A percentile compares a stretch with the other conserved stretches of the same genome.
phyloP scores from a whole-genome alignment of 2,888 invertebrate species.

The Willowsia nigromaculata region DNA sequence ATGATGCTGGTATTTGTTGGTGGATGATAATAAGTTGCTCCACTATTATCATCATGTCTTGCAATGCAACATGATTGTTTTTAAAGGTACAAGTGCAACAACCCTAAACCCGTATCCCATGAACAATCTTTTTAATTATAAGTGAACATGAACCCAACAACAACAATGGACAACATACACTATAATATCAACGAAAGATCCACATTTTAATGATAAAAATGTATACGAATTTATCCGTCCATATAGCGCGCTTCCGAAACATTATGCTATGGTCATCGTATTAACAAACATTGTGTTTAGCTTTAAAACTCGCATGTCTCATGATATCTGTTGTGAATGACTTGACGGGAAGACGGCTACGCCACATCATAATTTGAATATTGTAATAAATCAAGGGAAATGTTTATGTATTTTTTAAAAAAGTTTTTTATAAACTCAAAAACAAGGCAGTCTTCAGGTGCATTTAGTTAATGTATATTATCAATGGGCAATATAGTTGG shows the following conservation, averaged over 20 bases:
- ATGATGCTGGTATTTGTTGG: conserved; percentile 49
- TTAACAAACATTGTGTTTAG: too few relatives aligned
- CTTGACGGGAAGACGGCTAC: too few relatives aligned
- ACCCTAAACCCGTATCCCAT: neutral
- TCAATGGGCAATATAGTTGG: neutral
- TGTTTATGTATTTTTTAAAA: neutral
- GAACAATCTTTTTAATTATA: conserved; percentile 10
- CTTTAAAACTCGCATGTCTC: neutral
- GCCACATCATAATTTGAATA: neutral
- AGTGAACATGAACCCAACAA: neutral
- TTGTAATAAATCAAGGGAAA: conserved; percentile 4
- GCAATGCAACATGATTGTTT: conserved; percentile 38
- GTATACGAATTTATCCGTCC: neutral
- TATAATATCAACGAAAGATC: neutral
- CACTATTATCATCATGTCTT: conserved; percentile 54
- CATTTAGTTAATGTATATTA: neutral
- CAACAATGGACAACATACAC: neutral
- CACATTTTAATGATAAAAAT: neutral
- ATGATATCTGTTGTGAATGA: neutral
- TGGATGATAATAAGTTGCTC: conserved; percentile 37
- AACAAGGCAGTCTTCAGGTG: neutral
- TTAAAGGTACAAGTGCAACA: conserved; percentile 1
- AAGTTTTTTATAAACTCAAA: neutral
- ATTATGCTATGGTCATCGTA: neutral
- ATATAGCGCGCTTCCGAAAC: neutral